Conservation (phyloP, 1,140 invertebrate species). For the Drosophila rhopaloa region DNA sequence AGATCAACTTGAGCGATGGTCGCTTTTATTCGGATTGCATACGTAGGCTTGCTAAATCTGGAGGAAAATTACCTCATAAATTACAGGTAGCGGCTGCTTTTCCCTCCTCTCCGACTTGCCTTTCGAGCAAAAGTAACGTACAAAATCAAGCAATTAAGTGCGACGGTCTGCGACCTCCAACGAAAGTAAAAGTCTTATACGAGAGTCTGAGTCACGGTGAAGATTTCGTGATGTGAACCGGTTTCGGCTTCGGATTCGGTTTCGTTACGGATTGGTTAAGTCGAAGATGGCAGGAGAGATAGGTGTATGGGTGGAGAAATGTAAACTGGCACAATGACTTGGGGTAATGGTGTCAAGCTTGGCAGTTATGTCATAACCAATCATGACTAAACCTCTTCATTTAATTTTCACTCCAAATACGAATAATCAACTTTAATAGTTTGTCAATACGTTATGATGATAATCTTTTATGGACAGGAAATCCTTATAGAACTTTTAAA, state of each 20-base stretch:
- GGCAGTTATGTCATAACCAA: constrained; percentile 51
- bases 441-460: constrained; percentile 4
- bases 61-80: constrained; percentile 76
- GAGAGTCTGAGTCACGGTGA: constrained; percentile 62
- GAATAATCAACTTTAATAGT: neutral
- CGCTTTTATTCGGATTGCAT: constrained; percentile 9
- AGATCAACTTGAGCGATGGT: constrained; percentile 75
- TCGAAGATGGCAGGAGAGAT: constrained; percentile 20
- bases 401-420: constrained; percentile 17
- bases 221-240: constrained; percentile 68
- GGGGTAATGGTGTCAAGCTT: constrained; percentile 72
- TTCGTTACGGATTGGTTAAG: constrained; percentile 64
- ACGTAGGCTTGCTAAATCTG: constrained; percentile 66
- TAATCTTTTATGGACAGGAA: neutral
- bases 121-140: constrained; percentile 25
- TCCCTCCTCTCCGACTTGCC: neutral
- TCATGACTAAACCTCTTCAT: constrained; percentile 26
- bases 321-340: constrained; percentile 77
- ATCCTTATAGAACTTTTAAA: neutral
- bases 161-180: constrained; percentile 78
- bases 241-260: constrained; percentile 40
- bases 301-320: constrained; percentile 33
- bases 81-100: constrained; percentile 17
- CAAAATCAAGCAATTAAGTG: constrained; percentile 56
- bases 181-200: constrained; percentile 74